Percentiles rank a stretch among this genome's conserved stretches.
phyloP scores from a whole-genome alignment of 2,888 invertebrate species.

The Ochlodes sylvanus region DNA sequence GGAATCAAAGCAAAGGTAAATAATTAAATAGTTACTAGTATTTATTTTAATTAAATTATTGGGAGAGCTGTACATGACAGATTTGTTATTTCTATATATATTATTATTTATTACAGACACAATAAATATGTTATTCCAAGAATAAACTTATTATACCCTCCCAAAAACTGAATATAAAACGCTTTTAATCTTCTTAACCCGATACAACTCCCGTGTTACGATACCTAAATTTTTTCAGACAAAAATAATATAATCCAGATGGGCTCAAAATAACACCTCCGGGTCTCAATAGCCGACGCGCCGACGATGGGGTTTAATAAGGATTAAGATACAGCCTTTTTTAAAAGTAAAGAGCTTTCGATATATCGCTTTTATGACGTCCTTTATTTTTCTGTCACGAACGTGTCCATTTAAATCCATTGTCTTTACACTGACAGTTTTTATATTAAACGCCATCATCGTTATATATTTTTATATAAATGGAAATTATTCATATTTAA shows the following conservation, averaged over 20 bases:
- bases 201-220: constrained; percentile 65
- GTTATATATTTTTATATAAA: too few relatives aligned
- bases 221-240: constrained; percentile 57
- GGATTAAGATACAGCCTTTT: constrained; percentile 82
- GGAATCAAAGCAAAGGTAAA: too few relatives aligned
- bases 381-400: constrained; percentile 60
- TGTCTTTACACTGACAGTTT: constrained; percentile 43
- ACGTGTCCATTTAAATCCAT: constrained; percentile 53
- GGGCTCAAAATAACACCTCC: constrained; percentile 78
- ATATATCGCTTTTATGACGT: constrained; percentile 68
- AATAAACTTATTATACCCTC: not conserved
- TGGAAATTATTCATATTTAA: too few relatives aligned
- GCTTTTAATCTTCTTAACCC: constrained; percentile 60
- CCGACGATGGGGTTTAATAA: constrained; percentile 76
- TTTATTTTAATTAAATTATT: too few relatives aligned
- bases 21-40: too few relatives aligned
- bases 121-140: not conserved
- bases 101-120: too few relatives aligned
- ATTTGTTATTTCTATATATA: too few relatives aligned
- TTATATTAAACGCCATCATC: not conserved
- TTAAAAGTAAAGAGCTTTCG: constrained; percentile 78
- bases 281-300: constrained; percentile 62
- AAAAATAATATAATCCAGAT: constrained; percentile 69
- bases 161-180: constrained; percentile 20
- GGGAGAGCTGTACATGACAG: too few relatives aligned